Conservation (phyloP, 2,113 vertebrate genomes). For the Cavia aperea region DNA sequence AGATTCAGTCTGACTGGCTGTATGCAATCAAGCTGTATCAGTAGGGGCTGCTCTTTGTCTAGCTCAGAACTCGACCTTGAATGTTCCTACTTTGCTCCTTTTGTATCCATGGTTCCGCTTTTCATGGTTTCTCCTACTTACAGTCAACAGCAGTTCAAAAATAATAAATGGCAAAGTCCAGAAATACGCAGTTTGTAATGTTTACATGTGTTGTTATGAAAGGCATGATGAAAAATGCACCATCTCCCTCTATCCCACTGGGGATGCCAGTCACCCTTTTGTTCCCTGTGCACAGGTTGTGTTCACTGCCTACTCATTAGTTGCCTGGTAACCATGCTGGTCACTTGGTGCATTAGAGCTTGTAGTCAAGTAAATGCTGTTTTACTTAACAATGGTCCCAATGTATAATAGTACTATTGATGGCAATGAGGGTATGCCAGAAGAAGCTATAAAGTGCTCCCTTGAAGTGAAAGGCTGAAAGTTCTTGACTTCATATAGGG, state of each 20-base stretch:
- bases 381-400: neutral
- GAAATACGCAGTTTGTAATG: neutral
- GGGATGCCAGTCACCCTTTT: rapidly evolving
- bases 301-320: neutral
- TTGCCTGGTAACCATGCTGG: too few species aligned
- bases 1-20: neutral
- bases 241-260: neutral
- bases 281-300: neutral
- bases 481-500: neutral
- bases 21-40: neutral
- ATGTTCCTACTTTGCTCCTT: neutral
- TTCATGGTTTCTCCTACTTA: neutral
- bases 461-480: neutral
- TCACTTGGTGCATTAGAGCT: too few species aligned
- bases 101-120: neutral
- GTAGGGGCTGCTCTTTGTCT: neutral
- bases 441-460: neutral
- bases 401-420: neutral
- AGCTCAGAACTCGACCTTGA: neutral
- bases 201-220: neutral
- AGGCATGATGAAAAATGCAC: neutral
- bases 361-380: too few species aligned
- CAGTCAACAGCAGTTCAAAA: neutral
- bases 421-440: neutral
- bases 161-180: neutral